Evolutionary conservation across 2,888 invertebrate genomes (phyloP).

Genomic region (Branchipolynoe longqiensis): DNA sequence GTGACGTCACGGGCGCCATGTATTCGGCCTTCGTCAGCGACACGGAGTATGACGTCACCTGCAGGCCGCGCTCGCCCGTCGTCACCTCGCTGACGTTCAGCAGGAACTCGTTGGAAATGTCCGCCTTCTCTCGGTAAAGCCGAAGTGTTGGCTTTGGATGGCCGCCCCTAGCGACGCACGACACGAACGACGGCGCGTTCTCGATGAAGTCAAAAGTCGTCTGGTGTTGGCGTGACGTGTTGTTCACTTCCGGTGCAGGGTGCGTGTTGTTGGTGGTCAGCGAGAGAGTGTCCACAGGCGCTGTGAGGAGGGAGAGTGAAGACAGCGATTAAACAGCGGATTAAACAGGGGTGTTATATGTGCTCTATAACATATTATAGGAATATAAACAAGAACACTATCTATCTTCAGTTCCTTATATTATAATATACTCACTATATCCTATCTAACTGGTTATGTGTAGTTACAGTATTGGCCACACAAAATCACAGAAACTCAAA

Average conservation of each 20-base stretch:
- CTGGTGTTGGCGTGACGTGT: slow-evolving; percentile 4
- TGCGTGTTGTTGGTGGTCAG: slow-evolving; percentile 13
- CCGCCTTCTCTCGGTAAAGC: neutral
- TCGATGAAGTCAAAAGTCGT: slow-evolving; percentile 12
- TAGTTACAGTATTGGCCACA: too few species aligned
- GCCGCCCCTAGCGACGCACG: slow-evolving; percentile 20
- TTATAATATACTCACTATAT: too few species aligned
- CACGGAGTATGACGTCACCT: slow-evolving; percentile 5
- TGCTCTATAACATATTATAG: too few species aligned
- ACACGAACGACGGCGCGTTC: neutral
- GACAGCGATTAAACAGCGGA: too few species aligned
- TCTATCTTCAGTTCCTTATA: too few species aligned
- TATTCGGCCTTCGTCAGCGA: neutral
- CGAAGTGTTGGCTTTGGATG: slow-evolving; percentile 26
- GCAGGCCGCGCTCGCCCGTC: neutral
- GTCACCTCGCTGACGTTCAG: neutral
- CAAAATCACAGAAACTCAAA: too few species aligned
- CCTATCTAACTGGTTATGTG: too few species aligned
- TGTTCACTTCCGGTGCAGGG: neutral
- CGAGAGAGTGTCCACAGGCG: neutral
- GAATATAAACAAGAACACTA: too few species aligned
- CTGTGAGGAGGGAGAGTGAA: neutral
- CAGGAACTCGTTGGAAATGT: neutral
- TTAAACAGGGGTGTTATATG: too few species aligned
- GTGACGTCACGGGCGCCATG: neutral